A percentile compares a stretch with the other conserved stretches of the same genome.
These are phyloP conservation scores for Danaus chrysippus DNA, from an alignment of 2,888 invertebrate genomes.

Conservation along the genomic window DNA sequence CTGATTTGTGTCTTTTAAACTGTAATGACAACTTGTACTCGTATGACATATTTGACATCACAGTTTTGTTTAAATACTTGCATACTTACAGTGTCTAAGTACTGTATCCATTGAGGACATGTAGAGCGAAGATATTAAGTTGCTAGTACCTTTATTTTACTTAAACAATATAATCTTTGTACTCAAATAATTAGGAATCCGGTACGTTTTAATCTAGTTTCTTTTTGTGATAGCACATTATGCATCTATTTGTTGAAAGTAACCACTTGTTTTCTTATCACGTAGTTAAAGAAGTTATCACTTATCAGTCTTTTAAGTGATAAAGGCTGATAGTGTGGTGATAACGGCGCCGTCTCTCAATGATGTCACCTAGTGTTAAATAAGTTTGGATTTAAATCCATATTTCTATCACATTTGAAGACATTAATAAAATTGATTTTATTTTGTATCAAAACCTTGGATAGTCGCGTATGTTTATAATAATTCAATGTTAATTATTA, in stretches of 20 bases:
- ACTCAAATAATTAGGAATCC: constrained; percentile 8
- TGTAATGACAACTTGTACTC: constrained; percentile 12
- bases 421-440: neutral
- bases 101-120: no score
- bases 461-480: neutral
- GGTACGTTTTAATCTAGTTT: constrained; percentile 5
- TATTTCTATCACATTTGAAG: neutral
- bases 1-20: constrained; percentile 24
- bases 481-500: no score
- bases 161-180: no score
- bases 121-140: no score
- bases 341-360: constrained; percentile 31
- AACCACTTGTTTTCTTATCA: constrained; percentile 36
- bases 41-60: constrained; percentile 6
- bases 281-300: constrained; percentile 33
- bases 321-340: constrained; percentile 33
- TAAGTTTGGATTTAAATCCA: neutral
- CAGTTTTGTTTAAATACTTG: neutral
- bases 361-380: constrained; percentile 31
- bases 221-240: constrained; percentile 1
- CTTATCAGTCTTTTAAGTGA: constrained; percentile 34
- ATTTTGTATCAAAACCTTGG: neutral
- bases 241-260: constrained; percentile 27
- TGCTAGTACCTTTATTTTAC: no score
- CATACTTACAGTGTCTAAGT: no score